These are phyloP conservation scores for Apistogramma diplotaenia DNA, from an alignment of 2,113 vertebrate genomes.

Conservation along the genomic window DNA sequence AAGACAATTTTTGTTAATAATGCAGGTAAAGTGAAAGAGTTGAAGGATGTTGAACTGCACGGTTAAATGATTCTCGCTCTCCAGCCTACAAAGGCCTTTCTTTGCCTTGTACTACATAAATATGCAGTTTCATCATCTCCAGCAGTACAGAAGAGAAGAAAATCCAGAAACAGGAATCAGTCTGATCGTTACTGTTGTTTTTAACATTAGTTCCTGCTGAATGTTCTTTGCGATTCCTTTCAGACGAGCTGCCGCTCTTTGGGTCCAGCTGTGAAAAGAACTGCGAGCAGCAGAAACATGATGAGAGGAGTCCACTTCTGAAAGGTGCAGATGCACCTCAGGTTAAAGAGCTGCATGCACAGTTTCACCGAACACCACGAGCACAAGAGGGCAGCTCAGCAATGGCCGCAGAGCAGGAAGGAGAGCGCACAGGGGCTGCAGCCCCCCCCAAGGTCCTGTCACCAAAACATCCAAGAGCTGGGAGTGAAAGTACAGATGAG, in stretches of 20 bases:
- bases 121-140: too few relatives aligned
- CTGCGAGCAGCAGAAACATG: not conserved
- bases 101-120: not conserved
- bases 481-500: not conserved
- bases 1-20: fast-evolving
- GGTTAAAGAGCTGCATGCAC: not conserved
- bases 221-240: not conserved
- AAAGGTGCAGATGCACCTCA: not conserved
- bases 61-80: not conserved
- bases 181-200: not conserved
- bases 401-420: fast-evolving
- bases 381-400: not conserved
- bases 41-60: not conserved
- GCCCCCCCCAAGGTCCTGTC: not conserved
- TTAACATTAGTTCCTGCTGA: not conserved
- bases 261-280: not conserved
- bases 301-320: not conserved
- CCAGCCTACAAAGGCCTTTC: not conserved
- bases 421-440: fast-evolving
- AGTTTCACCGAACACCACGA: not conserved
- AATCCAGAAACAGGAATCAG: not conserved
- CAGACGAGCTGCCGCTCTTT: not conserved
- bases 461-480: not conserved
- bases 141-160: too few relatives aligned
- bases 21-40: not conserved